Evolutionary conservation across 2,113 vertebrate genomes (phyloP), one percentile per base, ranked within the genome.

Genomic region (Apistogramma diplotaenia): DNA sequence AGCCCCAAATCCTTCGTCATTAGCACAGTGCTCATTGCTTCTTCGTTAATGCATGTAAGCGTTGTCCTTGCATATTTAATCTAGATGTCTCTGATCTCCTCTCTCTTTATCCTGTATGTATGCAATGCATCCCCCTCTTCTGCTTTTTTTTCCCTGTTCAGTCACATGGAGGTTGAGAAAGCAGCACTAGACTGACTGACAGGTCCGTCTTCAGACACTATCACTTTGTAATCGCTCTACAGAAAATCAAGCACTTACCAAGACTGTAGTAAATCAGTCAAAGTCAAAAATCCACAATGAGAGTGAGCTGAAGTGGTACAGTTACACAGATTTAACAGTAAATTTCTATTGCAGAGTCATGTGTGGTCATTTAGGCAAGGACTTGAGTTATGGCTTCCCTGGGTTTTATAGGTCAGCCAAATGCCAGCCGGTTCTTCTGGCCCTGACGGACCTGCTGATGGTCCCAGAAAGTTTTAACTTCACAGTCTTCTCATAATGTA

Each of bases 321-420:
- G 57, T 81, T 79, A 8, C 91, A 93, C 94, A 77, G 88, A 94
- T 94, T 93, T 90, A 89, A 92, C 85, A 86, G 83, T 90, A 90
- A 95, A 91, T 71, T 53, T 59, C 83, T 87, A 90, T 91, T 85
- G 77, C 81, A 72, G 81, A 91, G 85, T 72, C 71, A 61, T 84
- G 79, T 85, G 85, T 35, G 76, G 73, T 85, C 70, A 54, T 84
- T 81, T 76, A 77, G 80, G 73, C 7, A 18, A 67, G 40, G 51
- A 37, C 78, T 55, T 83, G 79, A 92, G 58, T 89, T 91, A 90
- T 23, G 29, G 49, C 72, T 78, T 87, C 51, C 74, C 7, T 11
- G 76, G 67, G 83, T 93, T 91, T 80, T 81, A 80, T 79, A 65
- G 85, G 85, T 93, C 86, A 91, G 80, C 87, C 71, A 74, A 85